Percentiles rank a stretch among this genome's conserved stretches.
These are phyloP conservation scores for Arctocebus calabarensis DNA, from an alignment of 2,797 vertebrate species.

Conservation along the genomic window DNA sequence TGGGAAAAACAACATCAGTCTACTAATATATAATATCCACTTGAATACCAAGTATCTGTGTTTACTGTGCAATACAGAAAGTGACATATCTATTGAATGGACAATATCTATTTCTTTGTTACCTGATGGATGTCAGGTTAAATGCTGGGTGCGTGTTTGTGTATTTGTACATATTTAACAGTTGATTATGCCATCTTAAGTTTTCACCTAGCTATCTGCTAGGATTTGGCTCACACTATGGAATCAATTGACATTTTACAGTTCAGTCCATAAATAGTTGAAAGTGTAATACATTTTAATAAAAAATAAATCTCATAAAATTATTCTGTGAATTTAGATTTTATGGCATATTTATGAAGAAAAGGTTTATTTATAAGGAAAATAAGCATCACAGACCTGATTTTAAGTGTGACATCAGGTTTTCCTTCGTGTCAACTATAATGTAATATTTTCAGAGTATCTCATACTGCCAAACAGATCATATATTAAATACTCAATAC, in stretches of 20 bases:
- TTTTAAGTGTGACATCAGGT: conserved; percentile 58
- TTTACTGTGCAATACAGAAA: not conserved
- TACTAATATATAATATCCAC: conserved; percentile 62
- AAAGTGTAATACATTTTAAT: not conserved
- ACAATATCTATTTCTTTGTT: conserved; percentile 40
- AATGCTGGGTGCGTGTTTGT: not conserved
- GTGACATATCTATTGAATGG: conserved; percentile 56
- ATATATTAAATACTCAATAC: conserved; percentile 56
- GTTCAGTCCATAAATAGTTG: not conserved
- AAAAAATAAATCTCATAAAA: not conserved
- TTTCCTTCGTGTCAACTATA: conserved; percentile 28
- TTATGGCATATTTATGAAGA: not conserved
- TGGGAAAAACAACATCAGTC: not conserved
- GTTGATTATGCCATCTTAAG: not conserved
- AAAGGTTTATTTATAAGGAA: conserved; percentile 32
- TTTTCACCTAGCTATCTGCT: not conserved
- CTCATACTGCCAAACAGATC: conserved; percentile 27
- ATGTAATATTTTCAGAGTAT: not conserved
- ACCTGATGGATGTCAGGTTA: not conserved
- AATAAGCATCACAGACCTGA: conserved; percentile 49
- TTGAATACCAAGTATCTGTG: conserved; percentile 35
- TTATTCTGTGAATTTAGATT: conserved; percentile 64
- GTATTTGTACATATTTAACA: not conserved
- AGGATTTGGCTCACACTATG: not conserved
- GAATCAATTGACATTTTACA: not conserved